Evolutionary conservation across 2,888 invertebrate species (phyloP).

Genomic region (Latrodectus elegans): DNA sequence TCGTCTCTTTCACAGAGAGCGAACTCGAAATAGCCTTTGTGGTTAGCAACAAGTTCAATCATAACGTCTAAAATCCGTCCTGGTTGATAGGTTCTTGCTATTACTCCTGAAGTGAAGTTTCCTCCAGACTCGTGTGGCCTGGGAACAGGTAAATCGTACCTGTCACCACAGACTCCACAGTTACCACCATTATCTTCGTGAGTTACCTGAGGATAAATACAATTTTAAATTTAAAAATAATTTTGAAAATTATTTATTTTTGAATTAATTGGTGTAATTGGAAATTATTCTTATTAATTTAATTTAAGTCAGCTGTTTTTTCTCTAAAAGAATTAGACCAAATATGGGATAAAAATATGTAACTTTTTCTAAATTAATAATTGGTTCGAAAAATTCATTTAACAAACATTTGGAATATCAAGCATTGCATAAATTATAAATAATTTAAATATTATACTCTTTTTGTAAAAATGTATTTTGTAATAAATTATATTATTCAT

Average conservation of each 20-base stretch:
- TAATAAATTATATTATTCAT: too few species aligned
- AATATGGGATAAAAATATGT: too few species aligned
- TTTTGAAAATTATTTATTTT: background rate
- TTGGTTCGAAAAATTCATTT: too few species aligned
- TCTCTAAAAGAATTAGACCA: too few species aligned
- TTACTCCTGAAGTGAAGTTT: slow-evolving; percentile 69
- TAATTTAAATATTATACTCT: too few species aligned
- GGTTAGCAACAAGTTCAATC: slow-evolving; percentile 71
- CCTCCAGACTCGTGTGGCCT: slow-evolving; percentile 71
- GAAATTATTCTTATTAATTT: too few species aligned
- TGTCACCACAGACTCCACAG: slow-evolving; percentile 72
- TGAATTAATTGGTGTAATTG: too few species aligned
- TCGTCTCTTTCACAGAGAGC: slow-evolving; percentile 69
- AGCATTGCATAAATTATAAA: too few species aligned
- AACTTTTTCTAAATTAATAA: too few species aligned
- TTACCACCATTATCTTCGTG: slow-evolving; percentile 71
- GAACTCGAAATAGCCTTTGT: slow-evolving; percentile 71
- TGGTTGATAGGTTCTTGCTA: slow-evolving; percentile 68
- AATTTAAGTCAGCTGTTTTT: too few species aligned
- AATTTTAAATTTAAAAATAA: background rate
- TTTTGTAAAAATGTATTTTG: too few species aligned
- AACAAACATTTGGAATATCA: too few species aligned
- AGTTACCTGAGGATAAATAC: slow-evolving; percentile 28
- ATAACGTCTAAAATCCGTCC: slow-evolving; percentile 70
- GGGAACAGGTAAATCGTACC: slow-evolving; percentile 63